These are phyloP conservation scores for Tipula lateralis DNA, from an alignment of 2,888 invertebrate species.

Conservation along the genomic window DNA sequence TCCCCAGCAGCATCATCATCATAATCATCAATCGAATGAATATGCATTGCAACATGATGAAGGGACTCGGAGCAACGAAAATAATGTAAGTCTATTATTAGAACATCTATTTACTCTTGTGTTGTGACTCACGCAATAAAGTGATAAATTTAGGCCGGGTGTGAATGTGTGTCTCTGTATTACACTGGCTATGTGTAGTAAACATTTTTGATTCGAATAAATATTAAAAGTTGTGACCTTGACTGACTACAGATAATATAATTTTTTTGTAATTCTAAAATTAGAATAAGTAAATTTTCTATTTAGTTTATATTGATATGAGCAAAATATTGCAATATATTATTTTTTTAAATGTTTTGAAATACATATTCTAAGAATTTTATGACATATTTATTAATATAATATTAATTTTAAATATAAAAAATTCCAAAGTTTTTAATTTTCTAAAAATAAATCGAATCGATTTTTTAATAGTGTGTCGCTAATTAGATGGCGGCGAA, in stretches of 20 bases:
- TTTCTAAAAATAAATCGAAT: no score
- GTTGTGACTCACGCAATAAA: not conserved
- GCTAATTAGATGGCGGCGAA: no score
- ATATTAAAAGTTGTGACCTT: conserved; percentile 4
- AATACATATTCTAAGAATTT: not conserved
- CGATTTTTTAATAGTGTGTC: no score
- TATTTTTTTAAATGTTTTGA: not conserved
- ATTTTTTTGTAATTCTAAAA: not conserved
- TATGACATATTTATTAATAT: not conserved
- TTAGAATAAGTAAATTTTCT: not conserved
- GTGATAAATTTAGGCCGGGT: not conserved
- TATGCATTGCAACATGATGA: conserved; percentile 5
- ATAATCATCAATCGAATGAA: not conserved
- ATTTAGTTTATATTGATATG: not conserved
- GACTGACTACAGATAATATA: not conserved
- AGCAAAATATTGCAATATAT: not conserved
- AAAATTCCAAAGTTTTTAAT: no score
- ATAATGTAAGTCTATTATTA: conserved; percentile 11
- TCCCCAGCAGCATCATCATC: not conserved
- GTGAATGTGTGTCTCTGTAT: not conserved
- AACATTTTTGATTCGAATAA: not conserved
- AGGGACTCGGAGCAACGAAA: not conserved
- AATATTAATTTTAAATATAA: no score
- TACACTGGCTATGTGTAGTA: not conserved
- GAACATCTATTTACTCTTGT: not conserved